A percentile compares a stretch with the other conserved stretches of the same genome.
Evolutionary conservation across 2,113 vertebrate genomes (phyloP).

Genomic region (Cichladusa arquata): DNA sequence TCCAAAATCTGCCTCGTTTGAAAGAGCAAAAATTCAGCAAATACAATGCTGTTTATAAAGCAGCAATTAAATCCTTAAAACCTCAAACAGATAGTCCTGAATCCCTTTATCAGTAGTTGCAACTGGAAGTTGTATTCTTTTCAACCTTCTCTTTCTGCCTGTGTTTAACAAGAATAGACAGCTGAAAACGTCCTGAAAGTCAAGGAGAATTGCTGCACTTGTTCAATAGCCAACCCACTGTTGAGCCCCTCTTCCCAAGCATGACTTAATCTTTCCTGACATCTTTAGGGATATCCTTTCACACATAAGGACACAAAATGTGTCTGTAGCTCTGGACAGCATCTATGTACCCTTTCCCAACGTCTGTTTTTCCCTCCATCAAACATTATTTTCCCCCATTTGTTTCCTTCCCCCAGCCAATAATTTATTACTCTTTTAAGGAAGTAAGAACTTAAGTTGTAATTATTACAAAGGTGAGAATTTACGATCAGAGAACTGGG

Average conservation of each 20-base stretch:
- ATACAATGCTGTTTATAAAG: neutral
- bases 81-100: neutral
- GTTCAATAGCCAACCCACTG: neutral
- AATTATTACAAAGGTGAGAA: neutral
- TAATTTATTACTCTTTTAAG: neutral
- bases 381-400: neutral
- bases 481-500: neutral
- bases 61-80: neutral
- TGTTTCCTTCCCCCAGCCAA: neutral
- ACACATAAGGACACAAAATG: neutral
- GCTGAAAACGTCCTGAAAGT: neutral
- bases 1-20: fast-evolving
- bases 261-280: neutral
- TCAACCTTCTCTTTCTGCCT: neutral
- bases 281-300: slow-evolving; percentile 12
- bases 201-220: neutral
- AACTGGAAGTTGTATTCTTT: neutral
- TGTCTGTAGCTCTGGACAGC: neutral
- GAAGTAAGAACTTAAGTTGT: neutral
- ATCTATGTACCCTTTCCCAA: neutral
- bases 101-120: neutral
- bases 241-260: neutral
- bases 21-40: neutral
- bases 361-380: fast-evolving
- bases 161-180: neutral